Conservation (phyloP, 2,113 vertebrate species). For the Zootoca vivipara region DNA sequence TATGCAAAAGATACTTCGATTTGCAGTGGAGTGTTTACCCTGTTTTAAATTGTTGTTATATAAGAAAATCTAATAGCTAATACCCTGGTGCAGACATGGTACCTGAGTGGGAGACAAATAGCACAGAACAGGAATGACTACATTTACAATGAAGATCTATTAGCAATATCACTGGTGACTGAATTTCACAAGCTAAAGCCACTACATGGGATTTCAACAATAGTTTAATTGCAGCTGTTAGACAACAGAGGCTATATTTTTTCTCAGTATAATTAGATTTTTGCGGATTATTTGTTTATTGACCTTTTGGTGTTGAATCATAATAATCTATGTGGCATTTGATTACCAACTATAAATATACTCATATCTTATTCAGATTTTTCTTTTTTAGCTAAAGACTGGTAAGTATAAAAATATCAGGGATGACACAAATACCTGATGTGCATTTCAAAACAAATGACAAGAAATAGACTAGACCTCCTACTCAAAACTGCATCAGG, state of each 20-base stretch:
- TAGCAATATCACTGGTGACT: not conserved
- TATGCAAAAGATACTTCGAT: not conserved
- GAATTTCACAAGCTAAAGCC: constrained; percentile 14
- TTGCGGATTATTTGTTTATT: constrained; percentile 14
- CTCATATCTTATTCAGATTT: constrained; percentile 33
- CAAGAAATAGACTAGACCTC: constrained; percentile 57
- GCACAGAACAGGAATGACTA: not conserved
- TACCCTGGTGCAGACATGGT: not conserved
- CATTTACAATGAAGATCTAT: not conserved
- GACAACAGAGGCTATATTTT: constrained; percentile 15
- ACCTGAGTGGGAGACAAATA: constrained; percentile 8
- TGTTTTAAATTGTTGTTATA: not conserved
- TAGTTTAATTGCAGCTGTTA: constrained; percentile 9
- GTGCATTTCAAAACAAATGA: constrained; percentile 62
- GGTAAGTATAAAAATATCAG: constrained; percentile 57
- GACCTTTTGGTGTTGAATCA: constrained; percentile 29
- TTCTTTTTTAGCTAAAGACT: constrained; percentile 41
- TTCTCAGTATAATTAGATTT: not conserved
- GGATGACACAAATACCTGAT: constrained; percentile 55
- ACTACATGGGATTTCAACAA: constrained; percentile 8
- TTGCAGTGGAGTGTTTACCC: not conserved
- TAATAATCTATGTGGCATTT: constrained; percentile 24
- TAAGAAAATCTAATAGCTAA: not conserved
- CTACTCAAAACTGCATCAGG: constrained; percentile 60
- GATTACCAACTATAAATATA: constrained; percentile 40